Evolutionary conservation across 1,140 invertebrate genomes (phyloP).

Genomic region (Hyposmocoma kahamanoa): DNA sequence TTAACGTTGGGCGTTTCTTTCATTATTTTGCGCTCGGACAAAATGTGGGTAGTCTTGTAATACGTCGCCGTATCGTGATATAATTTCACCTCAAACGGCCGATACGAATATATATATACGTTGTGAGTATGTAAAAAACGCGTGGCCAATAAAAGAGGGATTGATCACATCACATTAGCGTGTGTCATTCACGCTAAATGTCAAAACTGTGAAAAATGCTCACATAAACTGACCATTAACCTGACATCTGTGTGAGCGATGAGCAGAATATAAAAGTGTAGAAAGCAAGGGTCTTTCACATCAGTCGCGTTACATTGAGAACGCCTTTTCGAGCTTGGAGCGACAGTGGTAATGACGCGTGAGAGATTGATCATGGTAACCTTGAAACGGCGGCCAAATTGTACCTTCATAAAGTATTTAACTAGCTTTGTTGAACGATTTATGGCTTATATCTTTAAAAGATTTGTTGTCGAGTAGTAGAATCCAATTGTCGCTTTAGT

Average conservation of each 20-base stretch:
- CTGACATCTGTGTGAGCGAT: conserved; percentile 1
- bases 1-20: too few relatives aligned
- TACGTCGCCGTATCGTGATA: too few relatives aligned
- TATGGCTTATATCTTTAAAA: too few relatives aligned
- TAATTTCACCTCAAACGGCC: too few relatives aligned
- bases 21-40: too few relatives aligned
- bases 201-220: conserved; percentile 6
- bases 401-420: conserved; percentile 26
- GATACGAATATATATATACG: too few relatives aligned
- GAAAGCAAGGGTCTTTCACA: not conserved
- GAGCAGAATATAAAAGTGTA: conserved; percentile 3
- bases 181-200: not conserved
- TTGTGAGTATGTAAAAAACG: too few relatives aligned
- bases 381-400: conserved; percentile 28
- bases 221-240: conserved; percentile 19
- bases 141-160: too few relatives aligned
- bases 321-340: conserved; percentile 27
- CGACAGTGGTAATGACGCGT: conserved; percentile 46
- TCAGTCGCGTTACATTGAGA: conserved; percentile 9
- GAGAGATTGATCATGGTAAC: conserved; percentile 45
- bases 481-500: too few relatives aligned
- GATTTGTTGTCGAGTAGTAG: too few relatives aligned
- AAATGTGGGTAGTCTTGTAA: too few relatives aligned
- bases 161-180: not conserved
- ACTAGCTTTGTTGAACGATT: conserved; percentile 2